These are phyloP conservation scores for Ciconia nigra DNA, from an alignment of 2,797 vertebrate genomes.

Conservation along the genomic window DNA sequence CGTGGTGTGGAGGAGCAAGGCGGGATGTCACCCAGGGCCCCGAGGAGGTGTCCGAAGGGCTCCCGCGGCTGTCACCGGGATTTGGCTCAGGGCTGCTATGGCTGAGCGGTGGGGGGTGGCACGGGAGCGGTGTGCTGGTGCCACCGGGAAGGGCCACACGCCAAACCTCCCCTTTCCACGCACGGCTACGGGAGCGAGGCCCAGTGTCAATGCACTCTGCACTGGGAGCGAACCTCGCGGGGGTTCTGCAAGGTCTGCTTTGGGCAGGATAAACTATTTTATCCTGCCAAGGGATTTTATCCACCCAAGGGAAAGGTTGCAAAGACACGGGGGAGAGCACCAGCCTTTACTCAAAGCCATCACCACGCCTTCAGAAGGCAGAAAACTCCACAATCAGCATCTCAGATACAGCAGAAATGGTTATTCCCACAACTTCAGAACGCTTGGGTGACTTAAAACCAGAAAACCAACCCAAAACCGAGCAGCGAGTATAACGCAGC, in stretches of 20 bases:
- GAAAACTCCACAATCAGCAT: background rate
- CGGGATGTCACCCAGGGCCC: background rate
- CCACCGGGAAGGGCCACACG: accelerated
- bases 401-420: background rate
- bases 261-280: background rate
- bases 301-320: background rate
- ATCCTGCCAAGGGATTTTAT: too few relatives aligned
- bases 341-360: background rate
- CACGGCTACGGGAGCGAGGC: background rate
- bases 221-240: accelerated
- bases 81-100: background rate
- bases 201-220: accelerated
- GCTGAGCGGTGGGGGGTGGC: accelerated
- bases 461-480: background rate
- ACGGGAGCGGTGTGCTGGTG: background rate
- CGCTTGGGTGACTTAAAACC: background rate
- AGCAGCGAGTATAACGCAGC: accelerated
- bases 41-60: accelerated
- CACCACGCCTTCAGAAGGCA: accelerated
- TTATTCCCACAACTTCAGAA: background rate
- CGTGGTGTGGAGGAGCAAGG: accelerated
- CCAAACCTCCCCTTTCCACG: background rate
- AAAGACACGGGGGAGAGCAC: background rate
- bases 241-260: background rate
- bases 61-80: accelerated